Conservation (phyloP, 2,113 vertebrate species). For the Pterocles gutturalis region DNA sequence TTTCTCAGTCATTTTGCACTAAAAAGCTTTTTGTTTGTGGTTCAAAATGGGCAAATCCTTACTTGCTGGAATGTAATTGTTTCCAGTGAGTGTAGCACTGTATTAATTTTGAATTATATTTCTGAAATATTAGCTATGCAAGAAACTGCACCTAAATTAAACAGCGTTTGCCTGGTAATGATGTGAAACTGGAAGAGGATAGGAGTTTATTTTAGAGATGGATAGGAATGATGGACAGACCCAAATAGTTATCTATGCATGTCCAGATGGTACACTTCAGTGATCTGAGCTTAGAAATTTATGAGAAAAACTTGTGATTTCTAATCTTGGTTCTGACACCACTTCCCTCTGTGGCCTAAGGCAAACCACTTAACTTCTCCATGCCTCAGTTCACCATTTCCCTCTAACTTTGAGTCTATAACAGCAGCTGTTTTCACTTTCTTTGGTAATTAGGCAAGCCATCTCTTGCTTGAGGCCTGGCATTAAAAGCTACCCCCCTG, state of each 20-base stretch:
- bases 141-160: conserved; percentile 16
- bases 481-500: background rate
- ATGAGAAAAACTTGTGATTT: conserved; percentile 26
- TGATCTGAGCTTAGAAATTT: conserved; percentile 1
- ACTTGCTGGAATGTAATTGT: background rate
- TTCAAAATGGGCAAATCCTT: background rate
- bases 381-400: conserved; percentile 49
- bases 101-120: conserved; percentile 2
- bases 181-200: background rate
- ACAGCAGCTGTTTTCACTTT: conserved; percentile 50
- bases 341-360: conserved; percentile 13
- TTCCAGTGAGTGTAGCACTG: background rate
- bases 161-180: background rate
- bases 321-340: conserved; percentile 22
- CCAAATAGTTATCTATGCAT: background rate
- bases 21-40: background rate
- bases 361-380: conserved; percentile 58
- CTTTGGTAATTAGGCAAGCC: conserved; percentile 40
- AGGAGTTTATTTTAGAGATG: conserved; percentile 22
- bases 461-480: conserved; percentile 17
- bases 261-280: conserved; percentile 9
- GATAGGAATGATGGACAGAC: background rate
- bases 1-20: background rate
- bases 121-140: conserved; percentile 8
- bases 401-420: conserved; percentile 24